Conservation (phyloP, 2,797 vertebrate species). For the Rachycentron canadum region DNA sequence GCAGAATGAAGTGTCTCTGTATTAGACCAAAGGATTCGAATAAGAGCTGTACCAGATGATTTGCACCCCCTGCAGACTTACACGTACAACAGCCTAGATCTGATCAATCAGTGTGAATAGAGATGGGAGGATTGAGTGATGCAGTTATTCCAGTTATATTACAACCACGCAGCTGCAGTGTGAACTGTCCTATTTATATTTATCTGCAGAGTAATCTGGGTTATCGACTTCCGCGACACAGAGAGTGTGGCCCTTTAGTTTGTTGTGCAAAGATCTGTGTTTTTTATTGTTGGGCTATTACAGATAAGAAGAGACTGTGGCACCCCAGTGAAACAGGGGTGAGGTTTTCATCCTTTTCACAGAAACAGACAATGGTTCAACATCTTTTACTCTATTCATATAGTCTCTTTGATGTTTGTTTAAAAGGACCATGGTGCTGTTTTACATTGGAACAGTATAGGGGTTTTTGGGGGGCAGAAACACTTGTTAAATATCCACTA, state of each 20-base stretch:
- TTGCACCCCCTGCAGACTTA: background rate
- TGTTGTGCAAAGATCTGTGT: constrained; percentile 1
- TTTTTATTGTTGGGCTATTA: constrained; percentile 6
- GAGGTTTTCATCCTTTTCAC: background rate
- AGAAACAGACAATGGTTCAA: background rate
- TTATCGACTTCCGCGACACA: constrained; percentile 20
- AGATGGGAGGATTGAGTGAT: background rate
- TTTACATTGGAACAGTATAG: constrained; percentile 9
- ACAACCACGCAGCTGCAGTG: background rate
- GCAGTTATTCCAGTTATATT: background rate
- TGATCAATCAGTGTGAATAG: constrained; percentile 1
- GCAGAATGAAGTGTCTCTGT: constrained; percentile 52
- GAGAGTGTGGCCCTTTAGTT: background rate
- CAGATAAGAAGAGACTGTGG: constrained; percentile 21
- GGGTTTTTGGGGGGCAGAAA: constrained; percentile 2
- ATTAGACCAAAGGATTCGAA: background rate
- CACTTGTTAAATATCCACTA: background rate
- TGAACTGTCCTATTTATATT: background rate
- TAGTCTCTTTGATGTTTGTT: constrained; percentile 10
- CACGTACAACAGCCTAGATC: background rate
- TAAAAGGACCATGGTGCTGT: background rate
- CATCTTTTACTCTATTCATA: background rate
- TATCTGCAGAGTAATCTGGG: constrained; percentile 12
- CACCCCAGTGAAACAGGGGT: background rate
- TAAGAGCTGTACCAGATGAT: no score